Conservation (phyloP, 2,797 vertebrate species). For the Antrozous pallidus region DNA sequence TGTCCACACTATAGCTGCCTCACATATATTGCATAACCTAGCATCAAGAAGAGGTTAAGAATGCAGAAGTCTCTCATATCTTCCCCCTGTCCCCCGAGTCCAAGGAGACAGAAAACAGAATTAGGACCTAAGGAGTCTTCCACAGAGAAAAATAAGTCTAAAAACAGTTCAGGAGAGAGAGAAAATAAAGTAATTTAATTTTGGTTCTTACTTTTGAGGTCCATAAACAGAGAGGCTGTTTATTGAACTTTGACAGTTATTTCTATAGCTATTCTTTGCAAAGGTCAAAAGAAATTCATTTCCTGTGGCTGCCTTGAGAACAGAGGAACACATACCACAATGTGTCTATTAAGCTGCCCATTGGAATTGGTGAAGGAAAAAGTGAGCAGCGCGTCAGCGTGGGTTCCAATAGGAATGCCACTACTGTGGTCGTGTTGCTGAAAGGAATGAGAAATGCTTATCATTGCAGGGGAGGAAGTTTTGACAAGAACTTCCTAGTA, state of each 20-base stretch:
- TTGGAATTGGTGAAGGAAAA: background rate
- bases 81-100: background rate
- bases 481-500: background rate
- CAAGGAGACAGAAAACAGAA: background rate
- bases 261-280: conserved; percentile 28
- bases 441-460: background rate
- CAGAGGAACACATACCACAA: background rate
- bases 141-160: background rate
- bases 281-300: conserved; percentile 35
- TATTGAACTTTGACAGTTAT: background rate
- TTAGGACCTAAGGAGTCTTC: background rate
- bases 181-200: background rate
- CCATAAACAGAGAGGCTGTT: conserved; percentile 5
- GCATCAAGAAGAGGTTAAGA: background rate
- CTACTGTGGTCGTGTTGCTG: rapidly evolving
- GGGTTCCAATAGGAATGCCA: background rate
- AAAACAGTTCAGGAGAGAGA: background rate
- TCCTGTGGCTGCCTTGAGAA: background rate
- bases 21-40: rapidly evolving
- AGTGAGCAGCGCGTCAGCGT: background rate
- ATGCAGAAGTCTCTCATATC: background rate
- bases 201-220: background rate
- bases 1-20: background rate
- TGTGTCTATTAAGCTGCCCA: background rate
- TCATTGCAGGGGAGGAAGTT: background rate